phyloP scores from a whole-genome alignment of 2,888 invertebrate species.

The Catocala nupta region DNA sequence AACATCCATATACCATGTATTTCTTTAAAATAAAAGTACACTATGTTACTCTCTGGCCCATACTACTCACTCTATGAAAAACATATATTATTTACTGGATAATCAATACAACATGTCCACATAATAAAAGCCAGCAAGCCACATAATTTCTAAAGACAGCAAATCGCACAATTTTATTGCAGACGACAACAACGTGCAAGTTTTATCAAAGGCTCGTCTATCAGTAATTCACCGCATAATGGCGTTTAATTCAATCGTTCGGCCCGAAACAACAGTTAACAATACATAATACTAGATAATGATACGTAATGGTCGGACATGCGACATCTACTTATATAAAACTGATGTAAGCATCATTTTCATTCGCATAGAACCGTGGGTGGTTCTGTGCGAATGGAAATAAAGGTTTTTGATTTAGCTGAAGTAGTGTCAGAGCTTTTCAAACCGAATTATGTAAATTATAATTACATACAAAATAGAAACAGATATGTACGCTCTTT shows the following conservation, averaged over 20 bases:
- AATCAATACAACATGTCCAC: neutral
- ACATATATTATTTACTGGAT: too few species aligned
- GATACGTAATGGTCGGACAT: slow-evolving; percentile 15
- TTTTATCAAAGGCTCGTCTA: slow-evolving; percentile 19
- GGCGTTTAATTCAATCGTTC: slow-evolving; percentile 40
- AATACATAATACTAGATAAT: slow-evolving; percentile 36
- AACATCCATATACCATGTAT: too few species aligned
- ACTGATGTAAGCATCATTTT: neutral
- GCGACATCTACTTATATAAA: slow-evolving; percentile 28
- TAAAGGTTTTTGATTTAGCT: too few species aligned
- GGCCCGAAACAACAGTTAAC: slow-evolving; percentile 39
- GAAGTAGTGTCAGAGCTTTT: too few species aligned
- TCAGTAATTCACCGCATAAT: slow-evolving; percentile 49
- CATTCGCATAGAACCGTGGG: too few species aligned
- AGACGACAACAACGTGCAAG: neutral
- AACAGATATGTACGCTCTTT: too few species aligned
- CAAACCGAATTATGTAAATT: too few species aligned
- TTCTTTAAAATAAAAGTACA: too few species aligned
- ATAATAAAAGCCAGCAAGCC: neutral
- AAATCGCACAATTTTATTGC: neutral
- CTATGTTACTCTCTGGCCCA: too few species aligned
- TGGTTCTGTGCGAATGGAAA: too few species aligned
- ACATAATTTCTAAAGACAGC: neutral
- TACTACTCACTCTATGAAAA: too few species aligned
- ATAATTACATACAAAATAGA: too few species aligned